Percentiles rank a stretch among this genome's conserved stretches.
These are phyloP conservation scores for Tryphoninae sp. DNA, from an alignment of 2,888 invertebrate genomes.

Conservation along the genomic window DNA sequence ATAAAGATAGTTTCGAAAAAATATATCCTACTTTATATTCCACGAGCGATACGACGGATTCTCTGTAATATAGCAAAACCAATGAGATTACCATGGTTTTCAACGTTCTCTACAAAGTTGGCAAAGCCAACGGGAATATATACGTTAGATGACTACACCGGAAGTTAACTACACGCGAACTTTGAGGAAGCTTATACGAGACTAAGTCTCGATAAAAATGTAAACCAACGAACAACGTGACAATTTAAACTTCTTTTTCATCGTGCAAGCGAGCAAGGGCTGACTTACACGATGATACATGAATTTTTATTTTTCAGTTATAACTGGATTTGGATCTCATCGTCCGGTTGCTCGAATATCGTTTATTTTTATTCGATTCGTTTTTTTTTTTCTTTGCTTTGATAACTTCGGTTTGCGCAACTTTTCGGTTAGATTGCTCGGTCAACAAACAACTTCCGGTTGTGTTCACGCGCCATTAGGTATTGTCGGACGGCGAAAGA, in stretches of 20 bases:
- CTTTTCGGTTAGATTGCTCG: background rate
- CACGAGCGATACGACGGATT: background rate
- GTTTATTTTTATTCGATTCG: background rate
- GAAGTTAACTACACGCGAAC: background rate
- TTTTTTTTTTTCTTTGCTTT: background rate
- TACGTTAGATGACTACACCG: background rate
- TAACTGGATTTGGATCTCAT: background rate
- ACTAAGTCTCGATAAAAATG: background rate
- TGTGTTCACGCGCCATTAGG: slow-evolving; percentile 27
- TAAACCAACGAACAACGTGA: background rate
- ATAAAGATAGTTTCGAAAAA: background rate
- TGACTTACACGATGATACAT: background rate
- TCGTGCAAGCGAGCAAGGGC: background rate
- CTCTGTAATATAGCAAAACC: background rate
- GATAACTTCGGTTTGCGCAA: background rate
- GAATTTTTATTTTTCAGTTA: background rate
- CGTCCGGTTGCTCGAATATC: background rate
- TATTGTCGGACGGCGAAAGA: background rate
- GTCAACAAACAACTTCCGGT: slow-evolving; percentile 28
- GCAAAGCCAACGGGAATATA: background rate
- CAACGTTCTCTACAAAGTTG: background rate
- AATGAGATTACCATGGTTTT: background rate
- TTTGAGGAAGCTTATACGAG: background rate
- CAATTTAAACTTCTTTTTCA: background rate
- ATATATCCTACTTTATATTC: background rate